A percentile compares a stretch with the other conserved stretches of the same genome.
Evolutionary conservation across 2,113 vertebrate genomes (phyloP).

Genomic region (Perca flavescens): DNA sequence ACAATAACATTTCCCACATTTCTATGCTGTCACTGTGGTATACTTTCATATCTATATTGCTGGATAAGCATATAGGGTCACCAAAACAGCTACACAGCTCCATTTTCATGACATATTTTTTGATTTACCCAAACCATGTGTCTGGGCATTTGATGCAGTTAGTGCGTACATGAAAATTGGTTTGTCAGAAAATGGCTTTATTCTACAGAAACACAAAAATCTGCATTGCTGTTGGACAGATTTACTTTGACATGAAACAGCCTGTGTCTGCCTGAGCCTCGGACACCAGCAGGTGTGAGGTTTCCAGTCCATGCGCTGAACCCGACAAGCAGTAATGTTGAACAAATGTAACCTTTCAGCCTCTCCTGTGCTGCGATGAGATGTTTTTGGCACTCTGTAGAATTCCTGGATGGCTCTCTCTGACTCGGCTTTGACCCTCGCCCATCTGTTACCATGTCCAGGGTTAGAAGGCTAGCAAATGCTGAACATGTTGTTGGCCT

Average conservation of each 20-base stretch:
- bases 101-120: background rate
- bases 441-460: constrained; percentile 60
- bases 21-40: background rate
- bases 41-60: background rate
- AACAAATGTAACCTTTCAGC: constrained; percentile 76
- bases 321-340: constrained; percentile 63
- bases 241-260: constrained; percentile 39
- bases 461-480: constrained; percentile 51
- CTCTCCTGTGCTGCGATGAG: constrained; percentile 49
- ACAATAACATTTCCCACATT: background rate
- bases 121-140: background rate
- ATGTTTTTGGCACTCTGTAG: constrained; percentile 58
- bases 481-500: constrained; percentile 60
- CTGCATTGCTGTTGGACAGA: constrained; percentile 4
- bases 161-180: background rate
- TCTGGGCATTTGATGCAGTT: background rate
- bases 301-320: constrained; percentile 48
- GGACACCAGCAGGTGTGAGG: constrained; percentile 64
- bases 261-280: constrained; percentile 36
- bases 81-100: background rate
- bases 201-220: constrained; percentile 1
- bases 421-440: constrained; percentile 11
- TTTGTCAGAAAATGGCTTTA: constrained; percentile 5
- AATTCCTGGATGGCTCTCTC: constrained; percentile 47
- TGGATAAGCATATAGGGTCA: background rate